A percentile compares a stretch with the other conserved stretches of the same genome.
Evolutionary conservation across 2,113 vertebrate genomes (phyloP).

Genomic region (Microtus richardsoni): DNA sequence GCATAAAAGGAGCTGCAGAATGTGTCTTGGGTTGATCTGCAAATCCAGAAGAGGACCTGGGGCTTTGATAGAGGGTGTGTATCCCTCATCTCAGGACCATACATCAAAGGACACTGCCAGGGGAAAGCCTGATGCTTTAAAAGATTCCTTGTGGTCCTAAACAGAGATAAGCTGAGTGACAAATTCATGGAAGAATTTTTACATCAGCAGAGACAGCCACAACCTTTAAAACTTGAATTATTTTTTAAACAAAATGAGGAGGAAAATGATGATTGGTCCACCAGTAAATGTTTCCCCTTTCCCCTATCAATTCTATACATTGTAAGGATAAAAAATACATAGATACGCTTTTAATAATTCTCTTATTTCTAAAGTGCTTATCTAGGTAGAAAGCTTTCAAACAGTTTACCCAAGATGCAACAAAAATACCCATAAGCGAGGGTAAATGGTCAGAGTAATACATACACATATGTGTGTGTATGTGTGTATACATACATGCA

Average conservation of each 20-base stretch:
- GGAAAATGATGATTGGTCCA: background rate
- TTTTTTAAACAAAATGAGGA: conserved; percentile 13
- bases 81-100: background rate
- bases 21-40: background rate
- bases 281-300: background rate
- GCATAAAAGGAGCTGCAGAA: background rate
- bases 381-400: background rate
- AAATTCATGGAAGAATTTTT: background rate
- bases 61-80: background rate
- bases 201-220: background rate
- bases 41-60: background rate
- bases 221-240: background rate
- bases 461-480: background rate
- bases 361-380: background rate
- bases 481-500: background rate
- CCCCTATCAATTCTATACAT: background rate
- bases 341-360: background rate
- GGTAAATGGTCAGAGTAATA: background rate
- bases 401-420: background rate
- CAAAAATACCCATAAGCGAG: background rate
- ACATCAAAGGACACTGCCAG: background rate
- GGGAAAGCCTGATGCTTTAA: background rate
- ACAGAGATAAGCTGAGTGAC: background rate
- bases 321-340: background rate
- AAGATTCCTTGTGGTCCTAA: background rate